Conservation (phyloP, 2,888 invertebrate species). For the Chydorus sphaericus region DNA sequence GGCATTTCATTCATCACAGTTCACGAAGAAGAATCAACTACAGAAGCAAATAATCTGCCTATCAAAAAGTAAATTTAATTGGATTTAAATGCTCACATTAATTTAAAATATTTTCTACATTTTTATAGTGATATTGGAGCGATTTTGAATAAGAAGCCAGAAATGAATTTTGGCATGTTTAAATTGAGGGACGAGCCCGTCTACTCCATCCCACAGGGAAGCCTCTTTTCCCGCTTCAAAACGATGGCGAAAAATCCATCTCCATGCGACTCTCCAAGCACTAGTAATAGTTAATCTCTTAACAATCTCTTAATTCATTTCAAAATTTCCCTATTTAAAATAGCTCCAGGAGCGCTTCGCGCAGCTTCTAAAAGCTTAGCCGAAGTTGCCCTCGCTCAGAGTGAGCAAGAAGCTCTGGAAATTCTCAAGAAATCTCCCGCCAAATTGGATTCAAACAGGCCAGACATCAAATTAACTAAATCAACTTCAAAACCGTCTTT, state of each 20-base stretch:
- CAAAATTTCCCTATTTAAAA: slow-evolving; percentile 19
- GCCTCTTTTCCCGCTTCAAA: slow-evolving; percentile 42
- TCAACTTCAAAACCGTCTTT: not conserved
- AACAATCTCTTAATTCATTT: slow-evolving; percentile 13
- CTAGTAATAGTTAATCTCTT: not conserved
- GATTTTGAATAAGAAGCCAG: too few species aligned
- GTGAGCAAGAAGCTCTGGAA: slow-evolving; percentile 15
- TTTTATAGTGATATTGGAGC: too few species aligned
- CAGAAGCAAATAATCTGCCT: slow-evolving; percentile 17
- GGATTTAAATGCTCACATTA: slow-evolving; percentile 15
- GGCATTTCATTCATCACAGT: slow-evolving; percentile 68
- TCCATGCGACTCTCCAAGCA: slow-evolving; percentile 13
- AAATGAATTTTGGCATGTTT: slow-evolving; percentile 23
- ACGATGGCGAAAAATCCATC: slow-evolving; percentile 1
- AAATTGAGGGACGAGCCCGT: slow-evolving; percentile 33
- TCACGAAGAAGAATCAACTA: slow-evolving; percentile 30
- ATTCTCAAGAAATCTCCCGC: slow-evolving; percentile 8
- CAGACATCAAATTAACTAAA: slow-evolving; percentile 20
- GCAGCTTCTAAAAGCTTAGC: slow-evolving; percentile 25
- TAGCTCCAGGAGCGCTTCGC: slow-evolving; percentile 37
- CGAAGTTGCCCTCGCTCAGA: slow-evolving; percentile 18
- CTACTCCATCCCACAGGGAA: slow-evolving; percentile 40
- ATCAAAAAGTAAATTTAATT: slow-evolving; percentile 19
- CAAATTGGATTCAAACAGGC: slow-evolving; percentile 16
- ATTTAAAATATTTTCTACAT: not conserved